Evolutionary conservation across 2,888 invertebrate species (phyloP), one percentile per base, ranked within the genome.

Genomic region (Ophioninae sp.): DNA sequence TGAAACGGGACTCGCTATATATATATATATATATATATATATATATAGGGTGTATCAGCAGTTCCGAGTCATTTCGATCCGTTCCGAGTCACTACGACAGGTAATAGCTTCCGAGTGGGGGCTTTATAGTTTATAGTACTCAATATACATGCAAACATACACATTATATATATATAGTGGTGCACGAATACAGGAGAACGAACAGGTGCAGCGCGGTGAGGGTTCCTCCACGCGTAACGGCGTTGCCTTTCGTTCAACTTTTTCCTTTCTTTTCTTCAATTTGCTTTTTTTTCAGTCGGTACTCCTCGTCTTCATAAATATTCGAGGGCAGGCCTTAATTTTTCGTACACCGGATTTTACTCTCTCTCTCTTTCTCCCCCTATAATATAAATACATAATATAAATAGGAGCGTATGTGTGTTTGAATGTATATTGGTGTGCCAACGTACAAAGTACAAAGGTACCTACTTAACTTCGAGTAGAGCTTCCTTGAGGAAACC

Each of bases 181-280:
- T 64, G 39, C 72, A 73, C 59, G 44, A 73, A 58, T 64, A 77
- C 41, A 67, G 30, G 63, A 67, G 81, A 67, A 75, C 72, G 83
- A 81, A 84, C 83, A 84, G 83, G 83, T 84, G 83, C 83, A 73
- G 61, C 83, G 67, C 80, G 79, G 81, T 79, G 65, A 81, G 78
- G 74, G 61, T 65, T 75, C 78, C 61, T 78, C 81, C 74, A 78
- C 74, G 78, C 83, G 83, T 84, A 84, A 84, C 83, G 83, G 83
- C 81, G 72, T 74, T 64, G 68, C 69, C 41, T 59, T 63, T 41
- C 51, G 77, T 61, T 65, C 82, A 10, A 63, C 75, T 56, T 56
- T 59, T 61, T 73, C 63, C 30, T 69, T 64, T 64, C 65, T 78
- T n/a, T 59, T 76, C 71, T 56, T 63, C 67, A 30, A 73, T 51